Evolutionary conservation across 37 sponge, comb jelly and placozoan genomes (phyloP).

Genomic region (Spongilla lacustris): DNA sequence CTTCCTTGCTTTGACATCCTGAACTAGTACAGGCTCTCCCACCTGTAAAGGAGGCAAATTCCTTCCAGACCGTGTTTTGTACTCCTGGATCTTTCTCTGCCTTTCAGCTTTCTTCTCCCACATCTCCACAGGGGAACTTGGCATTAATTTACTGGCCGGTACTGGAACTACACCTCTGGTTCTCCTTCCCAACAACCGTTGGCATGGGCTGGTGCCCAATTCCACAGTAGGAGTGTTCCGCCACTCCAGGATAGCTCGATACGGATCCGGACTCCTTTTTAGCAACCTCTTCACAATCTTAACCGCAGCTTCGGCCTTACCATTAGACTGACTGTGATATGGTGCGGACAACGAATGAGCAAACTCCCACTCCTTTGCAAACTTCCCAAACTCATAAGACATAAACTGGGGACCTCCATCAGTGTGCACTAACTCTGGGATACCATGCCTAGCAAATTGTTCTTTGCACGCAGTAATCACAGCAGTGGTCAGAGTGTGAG

Average conservation of each 20-base stretch:
- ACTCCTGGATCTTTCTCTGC: too few relatives aligned
- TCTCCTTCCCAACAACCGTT: not conserved
- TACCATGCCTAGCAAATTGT: not conserved
- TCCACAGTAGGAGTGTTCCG: too few relatives aligned
- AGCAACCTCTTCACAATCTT: constrained; percentile 24
- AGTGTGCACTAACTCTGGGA: too few relatives aligned
- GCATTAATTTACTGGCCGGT: too few relatives aligned
- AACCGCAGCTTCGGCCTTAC: constrained; percentile 35
- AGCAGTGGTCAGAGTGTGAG: constrained; percentile 13
- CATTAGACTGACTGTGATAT: constrained; percentile 49
- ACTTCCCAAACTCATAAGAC: constrained; percentile 7
- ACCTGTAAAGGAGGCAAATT: too few relatives aligned
- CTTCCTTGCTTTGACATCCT: too few relatives aligned
- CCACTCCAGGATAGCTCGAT: too few relatives aligned
- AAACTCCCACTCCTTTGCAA: constrained; percentile 32
- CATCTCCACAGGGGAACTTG: too few relatives aligned
- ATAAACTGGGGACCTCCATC: constrained; percentile 13
- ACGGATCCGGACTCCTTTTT: constrained; percentile 1
- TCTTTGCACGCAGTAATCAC: constrained; percentile 23
- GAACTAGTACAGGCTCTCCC: too few relatives aligned
- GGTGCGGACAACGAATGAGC: constrained; percentile 16
- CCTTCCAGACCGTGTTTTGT: too few relatives aligned
- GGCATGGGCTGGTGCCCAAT: too few relatives aligned
- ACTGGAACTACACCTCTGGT: constrained; percentile 1
- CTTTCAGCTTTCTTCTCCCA: too few relatives aligned